phyloP scores from a whole-genome alignment of 1,140 invertebrate genomes.

The Dendrolimus kikuchii region DNA sequence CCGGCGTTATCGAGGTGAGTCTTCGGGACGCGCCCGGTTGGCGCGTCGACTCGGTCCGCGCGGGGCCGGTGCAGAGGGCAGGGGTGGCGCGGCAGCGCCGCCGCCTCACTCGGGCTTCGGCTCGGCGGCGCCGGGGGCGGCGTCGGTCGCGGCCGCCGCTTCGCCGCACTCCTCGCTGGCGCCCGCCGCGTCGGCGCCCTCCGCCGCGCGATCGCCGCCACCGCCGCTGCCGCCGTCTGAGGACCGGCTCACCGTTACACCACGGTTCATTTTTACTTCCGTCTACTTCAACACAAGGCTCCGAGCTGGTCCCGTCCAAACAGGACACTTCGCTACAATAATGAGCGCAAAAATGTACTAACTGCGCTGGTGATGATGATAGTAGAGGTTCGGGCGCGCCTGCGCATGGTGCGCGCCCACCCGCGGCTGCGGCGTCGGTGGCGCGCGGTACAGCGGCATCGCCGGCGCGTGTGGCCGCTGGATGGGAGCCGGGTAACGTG shows the following conservation, averaged over 20 bases:
- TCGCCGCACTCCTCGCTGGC: slow-evolving; percentile 27
- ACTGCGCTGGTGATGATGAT: slow-evolving; percentile 57
- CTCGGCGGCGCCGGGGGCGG: slow-evolving; percentile 29
- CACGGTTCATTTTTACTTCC: too few species aligned
- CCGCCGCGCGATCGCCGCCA: slow-evolving; percentile 27
- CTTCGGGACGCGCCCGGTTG: slow-evolving; percentile 9
- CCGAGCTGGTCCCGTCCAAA: not conserved
- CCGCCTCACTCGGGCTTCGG: slow-evolving; percentile 16
- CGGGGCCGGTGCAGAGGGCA: slow-evolving; percentile 29
- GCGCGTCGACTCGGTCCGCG: slow-evolving; percentile 12
- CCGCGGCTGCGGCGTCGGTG: slow-evolving; percentile 33
- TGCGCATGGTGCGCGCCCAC: slow-evolving; percentile 26
- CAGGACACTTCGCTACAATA: not conserved
- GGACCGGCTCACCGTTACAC: not conserved
- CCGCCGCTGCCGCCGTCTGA: slow-evolving; percentile 38
- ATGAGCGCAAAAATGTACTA: slow-evolving; percentile 17
- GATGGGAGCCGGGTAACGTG: slow-evolving; percentile 65
- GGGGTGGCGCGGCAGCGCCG: slow-evolving; percentile 19
- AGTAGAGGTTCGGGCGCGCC: slow-evolving; percentile 37
- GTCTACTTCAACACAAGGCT: slow-evolving; percentile 4
- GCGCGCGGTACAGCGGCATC: slow-evolving; percentile 43
- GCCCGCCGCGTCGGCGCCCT: slow-evolving; percentile 27
- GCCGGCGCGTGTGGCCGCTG: slow-evolving; percentile 61
- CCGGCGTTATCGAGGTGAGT: slow-evolving; percentile 23
- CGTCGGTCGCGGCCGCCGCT: slow-evolving; percentile 26